Base-by-base conservation (phyloP, 2,113 vertebrate genomes). In the Circaetus cinerascens region DNA sequence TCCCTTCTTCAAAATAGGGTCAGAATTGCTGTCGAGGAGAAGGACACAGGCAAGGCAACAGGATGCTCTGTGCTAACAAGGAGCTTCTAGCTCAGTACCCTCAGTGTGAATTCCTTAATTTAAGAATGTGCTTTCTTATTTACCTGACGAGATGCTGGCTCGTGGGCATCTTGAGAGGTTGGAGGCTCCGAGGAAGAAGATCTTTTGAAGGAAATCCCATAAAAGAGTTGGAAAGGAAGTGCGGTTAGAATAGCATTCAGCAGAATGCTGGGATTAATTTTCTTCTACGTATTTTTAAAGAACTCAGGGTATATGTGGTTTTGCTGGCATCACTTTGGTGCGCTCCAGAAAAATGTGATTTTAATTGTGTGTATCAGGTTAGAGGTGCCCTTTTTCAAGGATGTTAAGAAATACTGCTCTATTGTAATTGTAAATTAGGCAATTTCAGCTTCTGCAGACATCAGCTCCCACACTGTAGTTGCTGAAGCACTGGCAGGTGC, bases 261-360 rank as follows among this genome's bases (percentile, higher is more conserved):
- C n/a, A 69, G n/a, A 41, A 53, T 1, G 9, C 53, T 77, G 27
- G 13, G 27, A 23, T 84, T 90, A 1, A 34, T 76, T 34, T 43
- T 82, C 60, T 76, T 56, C 46, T 45, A 3, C 5, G 0, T 25
- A 3, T 51, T 83, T 50, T 26, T 10, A 16, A 51, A 66, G 48
- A 64, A 10, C 36, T 69, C 3, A 0, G 32, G 7, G 20, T 11
- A 3, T 56, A 4, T 0, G 2, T 60, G 25, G 17, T 43, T 76
- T 80, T 8, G 1, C 53, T 66, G 55, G 13, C 60, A 50, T 73
- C 26, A 4, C 48, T 74, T 78, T 4, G 11, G 57, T 63, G 62
- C 25, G 1, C 38, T 79, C n/a, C 48, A 56, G 59, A 66, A 84
- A 60, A 36, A 63, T 7, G 10, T 5, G 43, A 19, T 50, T 79